These are phyloP conservation scores for Anaspis maculata DNA, from an alignment of 2,888 invertebrate species.

Conservation along the genomic window DNA sequence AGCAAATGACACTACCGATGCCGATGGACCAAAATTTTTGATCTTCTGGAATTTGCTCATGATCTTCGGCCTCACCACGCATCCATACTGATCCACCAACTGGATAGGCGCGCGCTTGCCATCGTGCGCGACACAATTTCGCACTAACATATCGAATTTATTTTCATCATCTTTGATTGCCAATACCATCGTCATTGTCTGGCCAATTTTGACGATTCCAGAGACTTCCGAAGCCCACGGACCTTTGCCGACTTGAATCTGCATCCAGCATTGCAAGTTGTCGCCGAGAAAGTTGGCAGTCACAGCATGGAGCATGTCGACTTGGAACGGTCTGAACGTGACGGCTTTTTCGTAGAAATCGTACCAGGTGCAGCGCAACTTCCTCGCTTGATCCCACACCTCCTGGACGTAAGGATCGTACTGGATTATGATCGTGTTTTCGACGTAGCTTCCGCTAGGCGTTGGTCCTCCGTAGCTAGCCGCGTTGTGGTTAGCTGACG, in stretches of 20 bases:
- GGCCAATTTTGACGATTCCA: conserved; percentile 91
- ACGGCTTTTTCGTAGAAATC: conserved; percentile 94
- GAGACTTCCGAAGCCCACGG: conserved; percentile 97
- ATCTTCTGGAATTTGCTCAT: conserved; percentile 95
- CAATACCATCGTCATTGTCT: conserved; percentile 94
- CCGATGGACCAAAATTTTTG: conserved; percentile 90
- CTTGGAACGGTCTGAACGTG: conserved; percentile 91
- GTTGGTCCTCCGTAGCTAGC: conserved; percentile 78
- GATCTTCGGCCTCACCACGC: conserved; percentile 87
- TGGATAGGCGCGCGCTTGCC: conserved; percentile 90
- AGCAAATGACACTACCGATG: conserved; percentile 88
- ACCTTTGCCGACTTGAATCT: conserved; percentile 92
- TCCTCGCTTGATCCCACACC: conserved; percentile 92
- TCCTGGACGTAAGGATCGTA: conserved; percentile 93
- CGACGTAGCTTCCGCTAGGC: conserved; percentile 87
- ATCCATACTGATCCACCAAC: conserved; percentile 87
- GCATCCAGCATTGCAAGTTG: conserved; percentile 96
- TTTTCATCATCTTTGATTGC: conserved; percentile 94
- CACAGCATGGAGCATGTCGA: conserved; percentile 90
- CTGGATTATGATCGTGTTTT: conserved; percentile 90
- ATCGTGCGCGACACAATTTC: conserved; percentile 91
- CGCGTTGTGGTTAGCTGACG: conserved; percentile 83
- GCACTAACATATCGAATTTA: conserved; percentile 90
- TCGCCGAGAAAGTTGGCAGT: conserved; percentile 93
- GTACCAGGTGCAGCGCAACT: conserved; percentile 90